These are phyloP conservation scores for Acronicta psi DNA, from an alignment of 2,888 invertebrate genomes.

Conservation along the genomic window DNA sequence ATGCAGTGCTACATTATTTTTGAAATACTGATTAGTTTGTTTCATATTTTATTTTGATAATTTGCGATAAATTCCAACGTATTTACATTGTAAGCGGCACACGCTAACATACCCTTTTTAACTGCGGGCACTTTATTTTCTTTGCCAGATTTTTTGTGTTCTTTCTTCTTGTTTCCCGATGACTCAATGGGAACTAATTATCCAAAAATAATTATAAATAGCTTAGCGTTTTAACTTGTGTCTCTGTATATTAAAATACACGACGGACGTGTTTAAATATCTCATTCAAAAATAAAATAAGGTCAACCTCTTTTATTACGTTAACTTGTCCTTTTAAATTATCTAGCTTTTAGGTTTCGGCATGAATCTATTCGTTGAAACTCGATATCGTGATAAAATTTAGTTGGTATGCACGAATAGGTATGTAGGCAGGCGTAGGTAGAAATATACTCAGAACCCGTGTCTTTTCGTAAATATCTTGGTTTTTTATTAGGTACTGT, in stretches of 20 bases:
- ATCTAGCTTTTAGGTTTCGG: no score
- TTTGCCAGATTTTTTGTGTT: conserved; percentile 80
- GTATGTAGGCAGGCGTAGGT: conserved; percentile 5
- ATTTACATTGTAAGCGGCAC: conserved; percentile 61
- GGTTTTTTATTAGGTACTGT: conserved; percentile 1
- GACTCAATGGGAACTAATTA: conserved; percentile 75
- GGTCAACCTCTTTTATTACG: not conserved
- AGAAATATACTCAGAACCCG: conserved; percentile 2
- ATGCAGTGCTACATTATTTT: conserved; percentile 50
- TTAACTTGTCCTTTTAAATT: conserved; percentile 10
- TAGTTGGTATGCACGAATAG: conserved; percentile 1
- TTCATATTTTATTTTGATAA: conserved; percentile 21
- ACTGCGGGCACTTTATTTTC: conserved; percentile 77
- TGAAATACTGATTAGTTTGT: conserved; percentile 35
- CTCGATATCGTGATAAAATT: conserved; percentile 12
- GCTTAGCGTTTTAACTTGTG: conserved; percentile 8
- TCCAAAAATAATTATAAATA: conserved; percentile 41
- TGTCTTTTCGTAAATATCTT: not conserved
- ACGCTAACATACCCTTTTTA: conserved; percentile 82
- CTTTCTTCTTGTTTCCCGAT: conserved; percentile 78
- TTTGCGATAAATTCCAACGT: conserved; percentile 35
- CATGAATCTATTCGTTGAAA: conserved; percentile 4
- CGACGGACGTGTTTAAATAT: not conserved
- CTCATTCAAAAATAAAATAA: conserved; percentile 2
- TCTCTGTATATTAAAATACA: not conserved